Evolutionary conservation across 2,888 invertebrate genomes (phyloP).

Genomic region (Hydrotaea cyrtoneurina): DNA sequence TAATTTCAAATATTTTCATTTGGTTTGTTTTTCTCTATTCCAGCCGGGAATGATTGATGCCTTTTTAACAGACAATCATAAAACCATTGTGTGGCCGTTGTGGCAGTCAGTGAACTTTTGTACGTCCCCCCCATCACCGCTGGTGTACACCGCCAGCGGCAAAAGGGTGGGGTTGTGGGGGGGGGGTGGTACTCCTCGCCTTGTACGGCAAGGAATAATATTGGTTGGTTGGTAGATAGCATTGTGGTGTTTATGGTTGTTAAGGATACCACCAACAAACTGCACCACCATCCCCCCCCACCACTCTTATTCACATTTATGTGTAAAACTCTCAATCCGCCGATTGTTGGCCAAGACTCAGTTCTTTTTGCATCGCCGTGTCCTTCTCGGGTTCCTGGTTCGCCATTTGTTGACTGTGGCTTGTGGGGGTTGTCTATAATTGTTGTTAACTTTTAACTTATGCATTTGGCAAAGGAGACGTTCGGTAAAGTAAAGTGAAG

Average conservation of each 20-base stretch:
- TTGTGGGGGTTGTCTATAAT: slow-evolving; percentile 57
- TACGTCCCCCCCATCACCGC: neutral
- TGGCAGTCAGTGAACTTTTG: slow-evolving; percentile 52
- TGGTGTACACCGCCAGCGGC: neutral
- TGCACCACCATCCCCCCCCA: slow-evolving; percentile 13
- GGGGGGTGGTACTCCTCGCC: neutral
- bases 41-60: slow-evolving; percentile 56
- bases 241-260: slow-evolving; percentile 47
- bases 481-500: slow-evolving; percentile 19
- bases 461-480: slow-evolving; percentile 46
- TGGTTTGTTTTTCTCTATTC: neutral
- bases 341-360: slow-evolving; percentile 49
- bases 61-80: slow-evolving; percentile 59
- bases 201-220: neutral
- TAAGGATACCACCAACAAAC: slow-evolving; percentile 39
- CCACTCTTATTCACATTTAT: neutral
- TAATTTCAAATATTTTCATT: slow-evolving; percentile 10
- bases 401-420: too few relatives aligned
- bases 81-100: slow-evolving; percentile 49
- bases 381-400: neutral
- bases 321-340: slow-evolving; percentile 36
- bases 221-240: neutral
- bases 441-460: slow-evolving; percentile 63
- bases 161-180: neutral
- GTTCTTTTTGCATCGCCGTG: slow-evolving; percentile 20